Evolutionary conservation across 2,797 vertebrate genomes (phyloP), one percentile per base, ranked within the genome.

Genomic region (Sphenodon punctatus): DNA sequence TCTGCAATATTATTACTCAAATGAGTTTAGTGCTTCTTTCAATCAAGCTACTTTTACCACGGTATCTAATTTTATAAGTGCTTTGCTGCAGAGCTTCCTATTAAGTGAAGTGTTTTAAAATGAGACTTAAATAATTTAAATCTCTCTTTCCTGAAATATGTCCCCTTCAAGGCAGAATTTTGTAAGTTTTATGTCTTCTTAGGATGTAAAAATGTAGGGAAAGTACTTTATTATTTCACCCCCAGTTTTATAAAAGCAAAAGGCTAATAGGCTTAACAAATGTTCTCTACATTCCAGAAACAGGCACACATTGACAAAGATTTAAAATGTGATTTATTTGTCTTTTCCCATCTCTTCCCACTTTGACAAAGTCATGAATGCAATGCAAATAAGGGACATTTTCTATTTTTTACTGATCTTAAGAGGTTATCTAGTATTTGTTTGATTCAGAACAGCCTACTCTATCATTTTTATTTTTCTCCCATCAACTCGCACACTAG

Each of bases 111-210:
- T 83, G 65, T 65, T 88, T 85, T 75, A 38, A 67, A 84, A 79
- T 61, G 27, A 86, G n/a, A 70, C 46, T 78, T 91, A 85, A 89
- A 93, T 81, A 72, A 91, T 82, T 72, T 51, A 84, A 68, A 49
- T 51, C 46, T 43, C 27, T 83, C 5, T 81, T 74, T 84, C 82
- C 60, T 90, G 34, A 89, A 80, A 82, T 38, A 13, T 3, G n/a
- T 51, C 16, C 7, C 41, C 78, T 81, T 74, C 39, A 65, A 60
- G 11, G n/a, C 78, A 84, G n/a, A 73, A 3, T 63, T 87, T 69
- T 72, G 20, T 66, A 34, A 80, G 63, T 80, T 79, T 81, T 80
- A 84, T 79, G 63, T 23, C 42, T 66, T 84, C 45, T 79, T 71
- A 20, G 58, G 39, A 88, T 73, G 32, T 67, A 84, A 75, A 68